phyloP scores from a whole-genome alignment of 1,140 invertebrate genomes.

The Ditylenchus dipsaci region DNA sequence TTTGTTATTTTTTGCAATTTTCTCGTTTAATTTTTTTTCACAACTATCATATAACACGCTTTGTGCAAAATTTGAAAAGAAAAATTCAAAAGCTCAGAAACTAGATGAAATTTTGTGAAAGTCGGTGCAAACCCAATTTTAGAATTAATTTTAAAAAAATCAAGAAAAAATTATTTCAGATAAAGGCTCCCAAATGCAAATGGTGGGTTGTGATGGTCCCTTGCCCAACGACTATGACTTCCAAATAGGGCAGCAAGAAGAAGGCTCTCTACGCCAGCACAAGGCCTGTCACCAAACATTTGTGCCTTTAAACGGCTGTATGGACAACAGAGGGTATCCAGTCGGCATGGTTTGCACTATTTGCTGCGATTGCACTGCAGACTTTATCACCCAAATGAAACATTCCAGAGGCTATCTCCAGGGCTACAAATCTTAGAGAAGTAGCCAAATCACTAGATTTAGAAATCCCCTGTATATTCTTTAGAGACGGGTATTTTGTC shows the following conservation, averaged over 20 bases:
- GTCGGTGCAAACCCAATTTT: no score
- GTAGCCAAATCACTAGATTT: no score
- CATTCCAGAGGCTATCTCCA: constrained; percentile 3
- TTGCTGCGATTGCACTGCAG: constrained; percentile 51
- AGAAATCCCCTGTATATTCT: no score
- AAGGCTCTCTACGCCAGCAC: not conserved
- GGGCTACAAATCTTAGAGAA: constrained; percentile 1
- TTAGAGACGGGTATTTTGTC: no score
- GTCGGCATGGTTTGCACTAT: constrained; percentile 57
- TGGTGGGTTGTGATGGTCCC: constrained; percentile 53
- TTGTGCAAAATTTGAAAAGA: no score
- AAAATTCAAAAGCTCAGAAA: no score
- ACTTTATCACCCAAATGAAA: constrained; percentile 16
- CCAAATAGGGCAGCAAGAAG: constrained; percentile 19
- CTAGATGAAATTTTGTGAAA: no score
- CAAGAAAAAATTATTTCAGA: constrained; percentile 31
- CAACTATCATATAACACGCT: no score
- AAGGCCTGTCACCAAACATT: constrained; percentile 52
- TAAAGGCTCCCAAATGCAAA: constrained; percentile 42
- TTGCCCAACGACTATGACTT: constrained; percentile 53
- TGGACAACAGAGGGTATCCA: constrained; percentile 46
- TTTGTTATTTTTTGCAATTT: no score
- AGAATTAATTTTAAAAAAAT: no score
- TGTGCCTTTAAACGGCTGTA: constrained; percentile 52
- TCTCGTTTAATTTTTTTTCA: no score